A percentile compares a stretch with the other conserved stretches of the same genome.
phyloP scores from a whole-genome alignment of 64 coral and sea anemone genomes.

The Stichodactyla helianthus region DNA sequence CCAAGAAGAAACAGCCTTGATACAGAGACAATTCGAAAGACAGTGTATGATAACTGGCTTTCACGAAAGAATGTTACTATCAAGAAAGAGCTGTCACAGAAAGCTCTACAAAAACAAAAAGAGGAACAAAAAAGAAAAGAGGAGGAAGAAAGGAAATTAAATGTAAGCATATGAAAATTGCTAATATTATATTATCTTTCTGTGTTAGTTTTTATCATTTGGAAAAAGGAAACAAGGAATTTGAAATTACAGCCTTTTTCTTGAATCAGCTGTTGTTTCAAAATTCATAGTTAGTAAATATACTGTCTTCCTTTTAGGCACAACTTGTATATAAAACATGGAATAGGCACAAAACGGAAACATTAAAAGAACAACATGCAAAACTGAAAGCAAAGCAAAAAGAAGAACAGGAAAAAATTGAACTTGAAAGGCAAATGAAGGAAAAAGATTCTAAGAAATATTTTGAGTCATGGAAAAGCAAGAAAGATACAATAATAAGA shows the following conservation, averaged over 20 bases:
- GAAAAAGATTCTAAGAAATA: slow-evolving; percentile 68
- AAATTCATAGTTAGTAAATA: neutral
- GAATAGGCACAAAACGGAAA: slow-evolving; percentile 60
- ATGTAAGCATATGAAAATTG: slow-evolving; percentile 13
- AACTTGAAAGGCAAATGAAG: slow-evolving; percentile 58
- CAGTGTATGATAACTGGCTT: slow-evolving; percentile 84
- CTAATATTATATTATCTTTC: no score
- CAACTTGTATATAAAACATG: slow-evolving; percentile 73
- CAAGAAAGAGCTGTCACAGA: slow-evolving; percentile 57
- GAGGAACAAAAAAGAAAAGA: slow-evolving; percentile 62
- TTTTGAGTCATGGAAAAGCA: slow-evolving; percentile 75
- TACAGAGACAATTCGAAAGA: slow-evolving; percentile 62
- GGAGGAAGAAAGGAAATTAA: slow-evolving; percentile 49
- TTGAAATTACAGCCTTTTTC: no score
- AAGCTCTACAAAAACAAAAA: slow-evolving; percentile 66
- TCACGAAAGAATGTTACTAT: slow-evolving; percentile 66
- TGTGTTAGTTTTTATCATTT: no score
- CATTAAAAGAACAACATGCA: slow-evolving; percentile 52
- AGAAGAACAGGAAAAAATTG: slow-evolving; percentile 60
- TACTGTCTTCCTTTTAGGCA: slow-evolving; percentile 36
- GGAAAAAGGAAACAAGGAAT: no score
- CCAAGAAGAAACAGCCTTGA: slow-evolving; percentile 56
- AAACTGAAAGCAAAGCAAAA: slow-evolving; percentile 52
- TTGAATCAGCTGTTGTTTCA: no score
- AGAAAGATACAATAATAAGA: slow-evolving; percentile 76